A percentile compares a stretch with the other conserved stretches of the same genome.
phyloP scores from a whole-genome alignment of 2,888 invertebrate genomes.

The Ormyrus labotus region DNA sequence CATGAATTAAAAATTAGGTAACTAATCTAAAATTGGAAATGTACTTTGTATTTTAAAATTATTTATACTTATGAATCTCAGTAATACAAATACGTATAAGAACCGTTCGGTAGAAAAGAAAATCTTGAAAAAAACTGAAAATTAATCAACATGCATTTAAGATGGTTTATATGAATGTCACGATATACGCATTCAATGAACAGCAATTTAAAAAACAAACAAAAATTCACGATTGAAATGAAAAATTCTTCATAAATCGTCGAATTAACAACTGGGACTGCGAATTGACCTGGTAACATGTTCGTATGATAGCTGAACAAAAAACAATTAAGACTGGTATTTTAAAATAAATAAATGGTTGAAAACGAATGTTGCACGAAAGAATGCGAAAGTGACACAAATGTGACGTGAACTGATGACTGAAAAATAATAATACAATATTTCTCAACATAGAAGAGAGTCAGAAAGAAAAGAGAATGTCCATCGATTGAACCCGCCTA shows the following conservation, averaged over 20 bases:
- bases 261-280: background rate
- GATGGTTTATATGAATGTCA: too few relatives aligned
- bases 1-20: too few relatives aligned
- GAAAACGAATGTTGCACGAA: constrained; percentile 2
- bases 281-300: constrained; percentile 23
- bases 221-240: too few relatives aligned
- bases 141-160: too few relatives aligned
- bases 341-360: constrained; percentile 48
- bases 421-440: constrained; percentile 26
- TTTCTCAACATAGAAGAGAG: background rate
- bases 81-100: background rate
- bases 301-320: constrained; percentile 29
- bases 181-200: too few relatives aligned
- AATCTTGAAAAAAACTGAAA: too few relatives aligned
- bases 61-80: background rate
- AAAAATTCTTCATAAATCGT: too few relatives aligned
- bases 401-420: constrained; percentile 1
- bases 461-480: background rate
- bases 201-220: too few relatives aligned
- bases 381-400: constrained; percentile 6
- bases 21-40: too few relatives aligned
- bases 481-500: too few relatives aligned
- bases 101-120: background rate
- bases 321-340: constrained; percentile 54
- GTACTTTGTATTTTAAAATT: too few relatives aligned